A percentile compares a stretch with the other conserved stretches of the same genome.
Evolutionary conservation across 2,797 vertebrate genomes (phyloP).

Genomic region (Melanitta fusca): DNA sequence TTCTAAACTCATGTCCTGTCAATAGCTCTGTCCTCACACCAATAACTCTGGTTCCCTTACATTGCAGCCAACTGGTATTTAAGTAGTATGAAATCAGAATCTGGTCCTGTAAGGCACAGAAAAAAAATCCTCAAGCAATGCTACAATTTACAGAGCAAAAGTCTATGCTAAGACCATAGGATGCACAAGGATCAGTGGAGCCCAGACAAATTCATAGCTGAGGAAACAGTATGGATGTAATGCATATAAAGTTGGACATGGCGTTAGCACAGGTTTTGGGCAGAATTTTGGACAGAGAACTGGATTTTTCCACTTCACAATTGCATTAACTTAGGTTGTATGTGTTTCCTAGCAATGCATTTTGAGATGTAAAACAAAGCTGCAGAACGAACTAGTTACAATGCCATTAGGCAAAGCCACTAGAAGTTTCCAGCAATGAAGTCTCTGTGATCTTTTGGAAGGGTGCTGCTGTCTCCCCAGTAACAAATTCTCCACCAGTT

Average conservation of each 20-base stretch:
- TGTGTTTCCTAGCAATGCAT: background rate
- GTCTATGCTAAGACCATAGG: background rate
- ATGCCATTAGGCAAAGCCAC: background rate
- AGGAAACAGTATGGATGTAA: background rate
- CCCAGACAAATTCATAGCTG: background rate
- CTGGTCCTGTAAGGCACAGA: background rate
- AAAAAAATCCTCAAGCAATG: background rate
- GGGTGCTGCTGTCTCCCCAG: background rate
- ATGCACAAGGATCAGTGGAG: background rate
- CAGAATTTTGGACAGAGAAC: background rate
- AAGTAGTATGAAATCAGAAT: background rate
- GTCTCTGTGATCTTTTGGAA: background rate
- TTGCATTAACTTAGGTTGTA: background rate
- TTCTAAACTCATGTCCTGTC: background rate
- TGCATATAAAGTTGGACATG: background rate
- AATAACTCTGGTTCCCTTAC: background rate
- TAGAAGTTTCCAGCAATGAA: background rate
- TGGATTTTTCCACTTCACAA: background rate
- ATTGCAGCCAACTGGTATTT: background rate
- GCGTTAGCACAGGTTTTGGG: background rate
- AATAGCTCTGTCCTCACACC: background rate
- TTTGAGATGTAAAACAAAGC: background rate
- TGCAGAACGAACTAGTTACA: background rate
- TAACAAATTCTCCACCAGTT: background rate
- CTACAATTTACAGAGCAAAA: background rate